Base-by-base conservation (phyloP, 2,888 invertebrate species). In the Melanargia galathea region DNA sequence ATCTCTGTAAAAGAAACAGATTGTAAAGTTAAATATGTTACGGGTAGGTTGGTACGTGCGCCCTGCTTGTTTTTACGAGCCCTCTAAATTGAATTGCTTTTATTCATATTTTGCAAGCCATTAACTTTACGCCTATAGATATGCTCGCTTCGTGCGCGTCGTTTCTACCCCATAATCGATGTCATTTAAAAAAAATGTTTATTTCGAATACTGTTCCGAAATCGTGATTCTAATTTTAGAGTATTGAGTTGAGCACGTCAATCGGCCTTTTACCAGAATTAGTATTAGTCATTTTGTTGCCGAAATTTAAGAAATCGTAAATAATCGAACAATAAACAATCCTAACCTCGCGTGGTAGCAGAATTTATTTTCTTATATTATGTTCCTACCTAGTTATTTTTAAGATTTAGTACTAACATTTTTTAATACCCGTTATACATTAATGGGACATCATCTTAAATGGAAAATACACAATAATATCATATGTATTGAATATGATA, bases 171-270 rank as follows among this genome's bases (percentile, higher is more conserved):
- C 79, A 80, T 69, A 75, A 79, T 80, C 78, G 80, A 75, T 75
- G 73, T 74, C 74, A 62, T 65, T 69, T 70, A 66, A 69, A 67
- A 70, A 71, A 61, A 65, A 52, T 35, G 35, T 35, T 52, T 82
- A 81, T 81, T 73, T 79, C 69, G 74, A 77, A 76, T 81, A 4
- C 43, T 16, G 83, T 81, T 40, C 71, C 73, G 74, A 86, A 90
- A n/a, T n/a, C n/a, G n/a, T 89, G 86, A 84, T 86, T 54, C 54
- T 54, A 86, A 89, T 89, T 88, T 89, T 85, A 89, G 88, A 90
- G 90, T 90, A 88, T 86, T 81, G 84, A 86, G 83, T 86, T 81
- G 84, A 86, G 83, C 89, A 89, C 90, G 90, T 84, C 88, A 90
- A 84, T 87, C 85, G 16, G 16, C 33, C 10, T 30, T 33, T 10